These are phyloP conservation scores for Thereva unica DNA, from an alignment of 2,888 invertebrate genomes.

Conservation along the genomic window DNA sequence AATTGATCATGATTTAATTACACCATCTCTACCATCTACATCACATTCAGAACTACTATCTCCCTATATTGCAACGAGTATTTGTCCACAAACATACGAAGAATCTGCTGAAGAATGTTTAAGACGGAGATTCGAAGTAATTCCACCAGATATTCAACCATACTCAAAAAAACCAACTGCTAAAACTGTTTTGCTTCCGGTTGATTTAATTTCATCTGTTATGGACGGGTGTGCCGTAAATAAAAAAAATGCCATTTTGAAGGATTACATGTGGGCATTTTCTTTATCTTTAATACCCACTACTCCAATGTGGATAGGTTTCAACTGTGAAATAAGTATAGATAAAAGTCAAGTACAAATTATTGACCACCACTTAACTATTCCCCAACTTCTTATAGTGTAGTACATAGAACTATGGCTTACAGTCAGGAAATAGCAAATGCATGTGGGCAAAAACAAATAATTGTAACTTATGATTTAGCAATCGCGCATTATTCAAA, in stretches of 20 bases:
- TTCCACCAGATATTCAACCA: constrained; percentile 6
- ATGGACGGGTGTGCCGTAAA: too few relatives aligned
- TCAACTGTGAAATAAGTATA: constrained; percentile 44
- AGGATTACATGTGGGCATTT: too few relatives aligned
- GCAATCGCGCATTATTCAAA: constrained; percentile 49
- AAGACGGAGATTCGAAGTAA: constrained; percentile 14
- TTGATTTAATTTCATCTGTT: too few relatives aligned
- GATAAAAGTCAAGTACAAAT: constrained; percentile 46
- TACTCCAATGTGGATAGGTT: constrained; percentile 49
- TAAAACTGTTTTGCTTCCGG: constrained; percentile 36
- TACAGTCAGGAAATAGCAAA: constrained; percentile 43
- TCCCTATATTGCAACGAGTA: too few relatives aligned
- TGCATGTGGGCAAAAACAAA: constrained; percentile 44
- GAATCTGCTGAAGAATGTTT: too few relatives aligned
- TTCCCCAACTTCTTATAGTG: constrained; percentile 15
- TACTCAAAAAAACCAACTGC: constrained; percentile 4
- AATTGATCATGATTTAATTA: too few relatives aligned
- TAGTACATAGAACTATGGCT: constrained; percentile 47
- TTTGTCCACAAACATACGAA: too few relatives aligned
- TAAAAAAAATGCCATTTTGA: too few relatives aligned
- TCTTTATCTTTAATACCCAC: constrained; percentile 32
- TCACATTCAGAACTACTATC: too few relatives aligned
- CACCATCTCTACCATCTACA: too few relatives aligned
- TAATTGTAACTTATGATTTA: constrained; percentile 48
- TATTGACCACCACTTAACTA: constrained; percentile 48